Base-by-base conservation (phyloP, 2,113 vertebrate genomes). In the Muscicapa adusta region DNA sequence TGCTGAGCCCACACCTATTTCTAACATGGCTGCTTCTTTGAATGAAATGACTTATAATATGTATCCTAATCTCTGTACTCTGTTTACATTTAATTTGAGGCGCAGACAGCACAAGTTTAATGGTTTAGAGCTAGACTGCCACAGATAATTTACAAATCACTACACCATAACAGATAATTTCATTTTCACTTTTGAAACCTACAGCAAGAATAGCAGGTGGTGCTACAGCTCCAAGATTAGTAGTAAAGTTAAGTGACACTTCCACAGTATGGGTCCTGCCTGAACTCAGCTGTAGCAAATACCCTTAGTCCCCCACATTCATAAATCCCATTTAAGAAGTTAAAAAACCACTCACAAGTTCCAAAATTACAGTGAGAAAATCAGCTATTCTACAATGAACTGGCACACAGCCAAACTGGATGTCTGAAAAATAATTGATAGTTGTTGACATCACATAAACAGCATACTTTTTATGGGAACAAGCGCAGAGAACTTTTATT, bases 81-180 rank as follows among this genome's bases (percentile, higher is more conserved):
- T 36, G 33, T 58, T 63, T 65, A 40, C 60, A 78, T 60, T 86
- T 89, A 40, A 80, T 62, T 73, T 86, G 63, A 89, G 40, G 65
- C 75, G 71, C 38, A 85, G 85, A 58, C 19, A 34, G 31, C 28
- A 54, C 36, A 94, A 79, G 33, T 56, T 79, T 78, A 91, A 95
- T 89, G 80, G 57, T 38, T 95, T 91, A 81, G 85, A 96, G 84
- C 83, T 19, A 85, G 53, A 91, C 83, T 50, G 75, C 57, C 65
- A 73, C 10, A 89, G 83, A 78, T 81, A 83, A 95, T 89, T 92
- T 96, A 93, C 76, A 94, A 92, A 75, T 72, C 57, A 88, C 72
- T 62, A 54, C 45, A 79, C 40, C 72, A 28, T 42, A 95, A 73
- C 62, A 94, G 82, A 66, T 66, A 91, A 93, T 73, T 91, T 85